Evolutionary conservation across 2,888 invertebrate species (phyloP).

Genomic region (Ptychoptera albimana): DNA sequence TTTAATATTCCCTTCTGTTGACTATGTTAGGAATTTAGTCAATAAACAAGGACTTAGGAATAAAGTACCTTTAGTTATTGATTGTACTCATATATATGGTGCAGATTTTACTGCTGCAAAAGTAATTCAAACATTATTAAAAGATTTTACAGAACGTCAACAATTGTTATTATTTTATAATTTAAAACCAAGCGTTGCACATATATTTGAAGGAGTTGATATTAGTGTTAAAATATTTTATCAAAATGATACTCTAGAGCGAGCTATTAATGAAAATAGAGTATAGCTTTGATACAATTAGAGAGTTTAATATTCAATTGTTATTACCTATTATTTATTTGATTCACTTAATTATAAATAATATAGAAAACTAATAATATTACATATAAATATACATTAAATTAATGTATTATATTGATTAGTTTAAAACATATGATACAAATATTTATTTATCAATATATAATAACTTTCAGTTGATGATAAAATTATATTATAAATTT

Average conservation of each 20-base stretch:
- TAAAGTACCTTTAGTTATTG: constrained; percentile 62
- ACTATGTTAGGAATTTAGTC: constrained; percentile 72
- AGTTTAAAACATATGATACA: too few relatives aligned
- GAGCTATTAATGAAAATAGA: constrained; percentile 32
- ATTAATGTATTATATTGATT: too few relatives aligned
- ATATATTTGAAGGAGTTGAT: constrained; percentile 63
- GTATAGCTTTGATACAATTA: too few relatives aligned
- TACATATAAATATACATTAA: too few relatives aligned
- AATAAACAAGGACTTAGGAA: constrained; percentile 60
- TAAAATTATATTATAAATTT: too few relatives aligned
- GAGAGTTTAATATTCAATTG: too few relatives aligned
- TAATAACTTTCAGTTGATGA: too few relatives aligned
- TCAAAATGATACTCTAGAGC: constrained; percentile 54
- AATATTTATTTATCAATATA: too few relatives aligned
- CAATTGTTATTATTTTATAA: constrained; percentile 71
- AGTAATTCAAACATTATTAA: constrained; percentile 56
- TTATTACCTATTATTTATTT: too few relatives aligned
- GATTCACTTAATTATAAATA: too few relatives aligned
- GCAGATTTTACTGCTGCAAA: constrained; percentile 79
- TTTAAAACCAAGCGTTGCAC: constrained; percentile 64
- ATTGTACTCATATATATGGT: constrained; percentile 77
- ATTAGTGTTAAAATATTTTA: constrained; percentile 56
- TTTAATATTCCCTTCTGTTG: constrained; percentile 79
- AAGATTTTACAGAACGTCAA: constrained; percentile 54
- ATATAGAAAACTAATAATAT: too few relatives aligned